Conservation (phyloP, 2,113 vertebrate genomes). For the Eublepharis macularius region DNA sequence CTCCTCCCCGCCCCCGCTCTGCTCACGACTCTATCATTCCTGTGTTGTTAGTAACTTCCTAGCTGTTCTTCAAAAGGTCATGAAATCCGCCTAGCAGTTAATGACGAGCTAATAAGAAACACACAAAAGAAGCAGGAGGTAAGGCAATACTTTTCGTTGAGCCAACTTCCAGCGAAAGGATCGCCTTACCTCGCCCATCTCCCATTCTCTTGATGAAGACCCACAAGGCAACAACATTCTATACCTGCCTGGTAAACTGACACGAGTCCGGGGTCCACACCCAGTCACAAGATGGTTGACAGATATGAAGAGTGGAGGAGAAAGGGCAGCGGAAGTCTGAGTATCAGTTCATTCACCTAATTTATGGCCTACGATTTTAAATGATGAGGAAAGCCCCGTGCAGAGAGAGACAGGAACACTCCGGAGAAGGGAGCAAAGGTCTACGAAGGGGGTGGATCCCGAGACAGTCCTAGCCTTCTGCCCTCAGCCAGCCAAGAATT, state of each 20-base stretch:
- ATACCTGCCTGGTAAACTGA: not conserved
- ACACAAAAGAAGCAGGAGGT: not conserved
- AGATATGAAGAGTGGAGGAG: not conserved
- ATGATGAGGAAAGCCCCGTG: not conserved
- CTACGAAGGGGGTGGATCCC: not conserved
- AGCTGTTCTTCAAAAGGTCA: not conserved
- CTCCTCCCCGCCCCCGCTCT: no score
- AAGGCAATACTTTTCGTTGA: not conserved
- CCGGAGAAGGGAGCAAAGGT: not conserved
- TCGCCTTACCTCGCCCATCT: not conserved
- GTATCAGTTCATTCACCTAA: not conserved
- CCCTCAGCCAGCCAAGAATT: not conserved
- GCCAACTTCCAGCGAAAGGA: not conserved
- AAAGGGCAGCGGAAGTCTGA: no score
- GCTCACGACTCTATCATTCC: not conserved
- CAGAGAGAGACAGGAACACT: not conserved
- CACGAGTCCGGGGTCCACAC: not conserved
- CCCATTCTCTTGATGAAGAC: not conserved
- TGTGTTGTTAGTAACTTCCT: no score
- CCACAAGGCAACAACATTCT: not conserved
- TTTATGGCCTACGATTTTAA: no score
- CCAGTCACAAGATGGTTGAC: not conserved
- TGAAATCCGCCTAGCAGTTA: not conserved
- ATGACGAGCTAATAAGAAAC: not conserved
- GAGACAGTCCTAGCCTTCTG: not conserved